Evolutionary conservation across 2,797 vertebrate genomes (phyloP), one percentile per base, ranked within the genome.

Genomic region (Paramormyrops hopkinsi): DNA sequence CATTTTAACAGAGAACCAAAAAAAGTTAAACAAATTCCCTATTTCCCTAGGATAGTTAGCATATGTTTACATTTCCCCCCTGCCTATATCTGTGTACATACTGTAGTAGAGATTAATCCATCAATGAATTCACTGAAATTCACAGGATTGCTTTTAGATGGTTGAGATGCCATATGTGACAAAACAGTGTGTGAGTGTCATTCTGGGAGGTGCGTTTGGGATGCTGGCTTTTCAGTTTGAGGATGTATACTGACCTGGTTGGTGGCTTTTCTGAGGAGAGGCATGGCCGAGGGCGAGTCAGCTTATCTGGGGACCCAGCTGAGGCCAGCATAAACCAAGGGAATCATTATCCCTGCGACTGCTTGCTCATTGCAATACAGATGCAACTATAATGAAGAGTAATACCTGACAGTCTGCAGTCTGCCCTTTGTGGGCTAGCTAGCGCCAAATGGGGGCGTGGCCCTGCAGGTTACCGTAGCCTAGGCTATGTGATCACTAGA

Each of bases 1-100:
- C 5, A 2, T 83, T 88, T 89, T 82, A 76, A 90, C 37, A 56
- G 88, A 89, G 88, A 88, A 56, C 88, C 22, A 89, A 51, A 90
- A 89, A 84, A 92, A 89, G 85, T 22, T 29, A 87, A 89, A 87
- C 2, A 83, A 50, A 22, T 22, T 51, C 44, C 44, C 76, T 46
- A 22, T 48, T 44, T 22, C 41, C 44, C 37, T 19, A 46, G 76
- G 29, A 73, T 37, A 37, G 29, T 17, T 37, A 12, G 25, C 65
- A 33, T 29, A 33, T 73, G 65, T 12, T 17, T 14, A 73, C 29
- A 73, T 33, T 5, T 17, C 1, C 29, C 29, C 4, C 29, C 11
- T 33, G 25, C 25, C 25, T 69, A 12, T 69, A 69, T 69, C 25
- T 69, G 25, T 12, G 62, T 69, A 33, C 62, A 33, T 29, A n/a